Evolutionary conservation across 2,797 vertebrate species (phyloP).

Genomic region (Enoplosus armatus): DNA sequence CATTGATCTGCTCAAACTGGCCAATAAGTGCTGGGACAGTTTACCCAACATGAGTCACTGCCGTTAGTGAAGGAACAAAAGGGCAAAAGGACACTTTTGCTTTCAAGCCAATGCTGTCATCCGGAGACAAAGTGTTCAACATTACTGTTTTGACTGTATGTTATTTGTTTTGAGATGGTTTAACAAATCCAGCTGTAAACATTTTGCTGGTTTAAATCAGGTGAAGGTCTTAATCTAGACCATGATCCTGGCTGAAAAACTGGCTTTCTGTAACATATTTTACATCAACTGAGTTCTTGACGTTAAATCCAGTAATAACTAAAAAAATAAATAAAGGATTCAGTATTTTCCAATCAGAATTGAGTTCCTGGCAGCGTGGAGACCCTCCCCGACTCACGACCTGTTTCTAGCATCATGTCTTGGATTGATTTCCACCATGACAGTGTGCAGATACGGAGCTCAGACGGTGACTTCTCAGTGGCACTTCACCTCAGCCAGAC

Average conservation of each 20-base stretch:
- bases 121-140: neutral
- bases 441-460: too few relatives aligned
- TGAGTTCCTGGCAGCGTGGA: neutral
- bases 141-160: neutral
- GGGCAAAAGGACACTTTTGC: constrained; percentile 31
- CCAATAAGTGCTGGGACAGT: constrained; percentile 29
- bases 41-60: constrained; percentile 44
- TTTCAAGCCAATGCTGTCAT: neutral
- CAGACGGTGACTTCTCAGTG: too few relatives aligned
- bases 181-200: neutral
- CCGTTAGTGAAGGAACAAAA: constrained; percentile 23
- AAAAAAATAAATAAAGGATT: neutral
- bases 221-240: too few relatives aligned
- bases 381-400: neutral
- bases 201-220: neutral
- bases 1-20: constrained; percentile 35
- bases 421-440: too few relatives aligned
- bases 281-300: too few relatives aligned
- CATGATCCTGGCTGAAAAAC: too few relatives aligned
- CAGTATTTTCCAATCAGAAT: neutral
- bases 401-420: too few relatives aligned
- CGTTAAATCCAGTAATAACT: too few relatives aligned
- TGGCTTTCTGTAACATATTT: too few relatives aligned
- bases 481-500: too few relatives aligned
- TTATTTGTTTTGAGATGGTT: neutral